phyloP scores from a whole-genome alignment of 2,797 vertebrate species.

The Phalloptychus januarius region DNA sequence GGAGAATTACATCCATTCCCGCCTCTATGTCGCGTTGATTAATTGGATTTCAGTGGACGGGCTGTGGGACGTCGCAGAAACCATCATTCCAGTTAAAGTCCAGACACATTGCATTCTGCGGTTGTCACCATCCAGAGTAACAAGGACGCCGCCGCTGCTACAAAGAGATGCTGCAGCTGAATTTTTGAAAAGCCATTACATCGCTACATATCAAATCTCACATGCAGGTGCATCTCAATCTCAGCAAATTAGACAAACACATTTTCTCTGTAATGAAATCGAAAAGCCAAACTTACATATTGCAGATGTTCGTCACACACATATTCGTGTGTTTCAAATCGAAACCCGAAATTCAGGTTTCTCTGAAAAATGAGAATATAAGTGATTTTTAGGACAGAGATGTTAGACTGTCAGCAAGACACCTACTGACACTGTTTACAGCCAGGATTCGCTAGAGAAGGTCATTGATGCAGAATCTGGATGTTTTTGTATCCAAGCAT shows the following conservation, averaged over 20 bases:
- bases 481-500: background rate
- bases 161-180: background rate
- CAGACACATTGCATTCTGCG: background rate
- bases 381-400: background rate
- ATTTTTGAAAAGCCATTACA: background rate
- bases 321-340: background rate
- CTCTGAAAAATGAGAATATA: background rate
- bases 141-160: background rate
- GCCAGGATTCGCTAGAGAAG: background rate
- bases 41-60: background rate
- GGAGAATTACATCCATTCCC: background rate
- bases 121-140: background rate
- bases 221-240: background rate
- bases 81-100: background rate
- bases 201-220: background rate
- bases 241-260: background rate
- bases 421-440: background rate
- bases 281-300: background rate
- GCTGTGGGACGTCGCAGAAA: background rate
- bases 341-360: background rate
- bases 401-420: background rate
- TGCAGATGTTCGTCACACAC: background rate
- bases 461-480: background rate
- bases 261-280: background rate
- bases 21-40: background rate